Base-by-base conservation (phyloP, 1,140 invertebrate species). In the Diachasmimorpha longicaudata region DNA sequence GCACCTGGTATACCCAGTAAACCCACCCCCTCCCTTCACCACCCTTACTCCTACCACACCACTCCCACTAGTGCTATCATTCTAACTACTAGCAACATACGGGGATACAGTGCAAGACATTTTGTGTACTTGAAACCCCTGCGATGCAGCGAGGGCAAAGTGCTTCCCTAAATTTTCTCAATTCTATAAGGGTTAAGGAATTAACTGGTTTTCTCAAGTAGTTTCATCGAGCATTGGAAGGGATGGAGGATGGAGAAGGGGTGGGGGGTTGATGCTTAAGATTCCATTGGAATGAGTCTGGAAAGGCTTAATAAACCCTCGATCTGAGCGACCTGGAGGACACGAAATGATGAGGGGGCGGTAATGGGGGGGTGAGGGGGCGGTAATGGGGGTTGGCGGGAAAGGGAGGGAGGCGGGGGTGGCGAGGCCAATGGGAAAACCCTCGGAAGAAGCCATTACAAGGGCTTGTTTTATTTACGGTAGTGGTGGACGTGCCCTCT, bases 401-500 rank as follows among this genome's bases (percentile, higher is more conserved):
- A n/a, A n/a, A n/a, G n/a, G n/a, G n/a, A n/a, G n/a, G n/a, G n/a
- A n/a, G n/a, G n/a, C n/a, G n/a, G n/a, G n/a, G n/a, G n/a, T n/a
- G n/a, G n/a, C n/a, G n/a, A n/a, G n/a, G n/a, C n/a, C n/a, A n/a
- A n/a, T n/a, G 31, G 42, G 70, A 68, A 70, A 71, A 79, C 79
- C 79, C 79, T 80, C 77, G 80, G 79, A 82, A 82, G 86, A 85
- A 86, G 84, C 83, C 83, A 88, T 88, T 87, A 88, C 85, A 82
- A 87, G 88, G 85, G 87, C 88, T 88, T 89, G 85, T 89, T 88
- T 88, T 88, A 88, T 88, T 89, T 89, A 88, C 83, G 86, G 80
- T 82, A 82, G 81, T 81, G 83, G 81, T n/a, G 85, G 31, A 68
- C 1, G 81, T 81, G 76, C 82, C 83, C 76, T 74, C 46, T 58